Conservation (phyloP, 2,113 vertebrate species). For the Eclectus roratus region DNA sequence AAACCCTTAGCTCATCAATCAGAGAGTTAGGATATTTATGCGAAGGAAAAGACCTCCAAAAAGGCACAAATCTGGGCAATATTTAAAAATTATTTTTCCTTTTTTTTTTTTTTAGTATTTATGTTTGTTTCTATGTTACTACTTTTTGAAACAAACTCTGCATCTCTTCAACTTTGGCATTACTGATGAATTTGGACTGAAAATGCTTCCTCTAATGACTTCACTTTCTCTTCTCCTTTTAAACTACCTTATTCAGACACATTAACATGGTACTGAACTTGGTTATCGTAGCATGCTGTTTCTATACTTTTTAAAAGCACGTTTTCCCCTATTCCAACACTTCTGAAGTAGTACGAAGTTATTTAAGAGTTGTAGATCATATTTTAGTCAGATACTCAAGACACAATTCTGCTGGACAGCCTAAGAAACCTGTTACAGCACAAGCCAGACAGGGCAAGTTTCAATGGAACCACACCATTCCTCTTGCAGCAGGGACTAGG, state of each 20-base stretch:
- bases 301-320: background rate
- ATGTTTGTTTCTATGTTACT: background rate
- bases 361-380: background rate
- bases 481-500: background rate
- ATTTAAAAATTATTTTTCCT: background rate
- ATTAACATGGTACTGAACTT: background rate
- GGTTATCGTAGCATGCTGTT: rapidly evolving
- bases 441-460: background rate
- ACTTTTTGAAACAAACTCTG: background rate
- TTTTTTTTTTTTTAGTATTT: background rate
- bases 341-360: background rate
- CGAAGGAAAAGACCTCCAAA: background rate
- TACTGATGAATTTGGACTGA: background rate
- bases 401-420: background rate
- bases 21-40: background rate
- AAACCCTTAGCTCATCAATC: background rate
- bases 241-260: background rate
- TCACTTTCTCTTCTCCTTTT: background rate
- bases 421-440: background rate
- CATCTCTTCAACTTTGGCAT: background rate
- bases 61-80: background rate
- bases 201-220: background rate
- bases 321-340: background rate
- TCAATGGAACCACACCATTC: background rate
- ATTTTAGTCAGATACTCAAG: background rate